Base-by-base conservation (phyloP, 2,113 vertebrate species). In the Phaethon lepturus region DNA sequence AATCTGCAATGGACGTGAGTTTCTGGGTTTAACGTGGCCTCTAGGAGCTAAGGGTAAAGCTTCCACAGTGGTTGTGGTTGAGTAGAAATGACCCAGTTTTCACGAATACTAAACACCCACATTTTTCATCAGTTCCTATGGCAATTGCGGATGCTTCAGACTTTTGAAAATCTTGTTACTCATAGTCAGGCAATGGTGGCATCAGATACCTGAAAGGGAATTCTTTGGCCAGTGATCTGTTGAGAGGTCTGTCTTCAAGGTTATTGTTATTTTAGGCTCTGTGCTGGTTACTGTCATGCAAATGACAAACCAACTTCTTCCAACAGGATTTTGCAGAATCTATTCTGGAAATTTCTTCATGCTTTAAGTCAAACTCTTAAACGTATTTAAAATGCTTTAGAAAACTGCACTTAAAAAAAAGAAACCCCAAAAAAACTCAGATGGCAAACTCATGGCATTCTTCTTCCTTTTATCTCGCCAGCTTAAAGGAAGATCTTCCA, bases 401-500 rank as follows among this genome's bases (percentile, higher is more conserved):
- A 88, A 82, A 79, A 79, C 2, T 20, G 14, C n/a, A 22, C 7
- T 56, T 6, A 12, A 28, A 56, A 52, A 28, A 38, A 62, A 29
- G 35, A 45, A 38, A 42, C n/a, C 5, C 42, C 26, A 8, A 4
- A 62, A 72, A 59, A 97, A 86, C 15, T 89, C 90, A 95, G 29
- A 44, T 69, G 78, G 28, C 16, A 89, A 76, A 96, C 94, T 94
- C 71, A 77, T 93, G 55, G 66, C 96, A 95, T 40, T 86, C 47
- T 81, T 97, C 92, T 92, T 64, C 28, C 59, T 69, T 98, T 95
- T 93, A 78, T 96, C 80, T 79, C 95, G 93, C 0, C 52, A 95
- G 76, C 58, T 85, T 96, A 90, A 96, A 92, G 81, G 91, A 89
- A 97, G 96, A 67, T 76, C 60, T 97, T 97, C 73, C 42, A 77